These are phyloP conservation scores for Dysidea cf. avara DNA, from an alignment of 37 sponge, comb jelly and placozoan species.

Conservation along the genomic window DNA sequence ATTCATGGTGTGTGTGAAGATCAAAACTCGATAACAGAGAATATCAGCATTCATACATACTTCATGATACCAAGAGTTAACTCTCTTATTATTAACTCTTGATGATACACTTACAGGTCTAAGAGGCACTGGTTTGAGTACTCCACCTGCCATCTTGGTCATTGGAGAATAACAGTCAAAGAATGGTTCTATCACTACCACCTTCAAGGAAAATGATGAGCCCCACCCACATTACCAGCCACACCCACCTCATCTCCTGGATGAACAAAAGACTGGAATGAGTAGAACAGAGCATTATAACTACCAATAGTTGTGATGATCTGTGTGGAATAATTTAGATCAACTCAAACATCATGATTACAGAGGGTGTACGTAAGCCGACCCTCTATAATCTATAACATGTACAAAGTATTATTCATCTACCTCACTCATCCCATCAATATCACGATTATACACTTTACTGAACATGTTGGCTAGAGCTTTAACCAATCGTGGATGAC, in stretches of 20 bases:
- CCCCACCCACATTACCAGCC: background rate
- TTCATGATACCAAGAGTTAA: background rate
- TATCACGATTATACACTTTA: conserved; percentile 48
- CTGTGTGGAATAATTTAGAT: too few relatives aligned
- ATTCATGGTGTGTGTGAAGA: background rate
- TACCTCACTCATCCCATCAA: conserved; percentile 87
- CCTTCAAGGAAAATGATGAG: conserved; percentile 31
- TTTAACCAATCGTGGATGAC: conserved; percentile 87
- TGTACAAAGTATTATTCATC: too few relatives aligned
- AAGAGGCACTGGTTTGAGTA: conserved; percentile 77
- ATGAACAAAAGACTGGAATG: conserved; percentile 74
- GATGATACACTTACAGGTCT: too few relatives aligned
- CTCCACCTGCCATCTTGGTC: conserved; percentile 75
- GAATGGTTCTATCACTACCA: conserved; percentile 95
- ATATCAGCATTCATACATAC: background rate
- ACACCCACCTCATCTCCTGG: conserved; percentile 93
- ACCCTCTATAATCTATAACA: too few relatives aligned
- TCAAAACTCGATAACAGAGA: background rate
- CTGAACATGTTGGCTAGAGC: conserved; percentile 84
- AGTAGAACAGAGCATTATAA: conserved; percentile 70
- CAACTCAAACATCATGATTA: background rate
- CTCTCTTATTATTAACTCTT: too few relatives aligned
- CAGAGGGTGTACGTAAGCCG: background rate
- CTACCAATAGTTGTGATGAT: conserved; percentile 76
- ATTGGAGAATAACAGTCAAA: conserved; percentile 91